These are phyloP conservation scores for Crematogaster levior DNA, from an alignment of 2,888 invertebrate genomes.

Conservation along the genomic window DNA sequence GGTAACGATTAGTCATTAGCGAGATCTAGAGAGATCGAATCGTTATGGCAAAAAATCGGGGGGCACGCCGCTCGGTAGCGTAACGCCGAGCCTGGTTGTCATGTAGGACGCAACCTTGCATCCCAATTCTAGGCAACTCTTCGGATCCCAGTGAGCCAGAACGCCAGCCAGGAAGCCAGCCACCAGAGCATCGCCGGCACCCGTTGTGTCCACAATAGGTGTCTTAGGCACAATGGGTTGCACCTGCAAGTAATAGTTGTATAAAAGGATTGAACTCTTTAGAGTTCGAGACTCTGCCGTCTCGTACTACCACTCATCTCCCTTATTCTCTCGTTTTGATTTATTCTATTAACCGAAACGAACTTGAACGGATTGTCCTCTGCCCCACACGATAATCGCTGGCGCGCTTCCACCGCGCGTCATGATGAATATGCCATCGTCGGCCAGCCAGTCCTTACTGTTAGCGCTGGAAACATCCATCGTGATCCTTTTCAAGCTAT, in stretches of 20 bases:
- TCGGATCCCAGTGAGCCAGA: constrained; percentile 79
- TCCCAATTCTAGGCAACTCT: constrained; percentile 82
- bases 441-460: constrained; percentile 77
- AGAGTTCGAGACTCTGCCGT: too few relatives aligned
- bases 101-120: constrained; percentile 79
- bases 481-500: constrained; percentile 80
- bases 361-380: constrained; percentile 79
- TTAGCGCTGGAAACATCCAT: constrained; percentile 76
- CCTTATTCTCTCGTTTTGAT: background rate
- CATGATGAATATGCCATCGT: constrained; percentile 81
- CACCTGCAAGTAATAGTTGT: constrained; percentile 67
- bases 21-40: constrained; percentile 41
- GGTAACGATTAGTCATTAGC: constrained; percentile 52
- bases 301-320: too few relatives aligned
- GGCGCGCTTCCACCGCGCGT: constrained; percentile 81
- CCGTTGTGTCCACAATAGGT: constrained; percentile 83
- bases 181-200: constrained; percentile 85
- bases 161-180: constrained; percentile 84
- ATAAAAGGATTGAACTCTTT: background rate
- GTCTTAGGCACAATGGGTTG: constrained; percentile 75
- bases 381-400: constrained; percentile 82
- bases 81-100: constrained; percentile 78
- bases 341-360: constrained; percentile 20
- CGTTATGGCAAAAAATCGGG: constrained; percentile 71
- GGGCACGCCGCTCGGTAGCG: constrained; percentile 75